phyloP scores from a whole-genome alignment of 2,797 vertebrate species.

The Gorsachius magnificus region DNA sequence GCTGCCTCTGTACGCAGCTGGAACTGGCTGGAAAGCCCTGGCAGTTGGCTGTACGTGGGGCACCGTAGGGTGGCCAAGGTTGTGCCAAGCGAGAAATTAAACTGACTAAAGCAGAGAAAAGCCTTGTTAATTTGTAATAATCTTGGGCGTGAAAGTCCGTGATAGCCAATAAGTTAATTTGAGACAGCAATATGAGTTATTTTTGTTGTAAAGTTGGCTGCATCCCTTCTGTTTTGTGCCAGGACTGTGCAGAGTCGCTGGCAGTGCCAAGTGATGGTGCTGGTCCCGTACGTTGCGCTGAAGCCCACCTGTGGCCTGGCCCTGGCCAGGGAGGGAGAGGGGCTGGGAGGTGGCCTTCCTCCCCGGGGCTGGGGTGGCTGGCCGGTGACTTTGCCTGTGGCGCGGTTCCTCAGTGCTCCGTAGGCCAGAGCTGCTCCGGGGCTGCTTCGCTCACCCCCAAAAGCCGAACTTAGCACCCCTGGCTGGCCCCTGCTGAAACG shows the following conservation, averaged over 20 bases:
- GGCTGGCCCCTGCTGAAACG: fast-evolving
- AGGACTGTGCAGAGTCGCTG: not conserved
- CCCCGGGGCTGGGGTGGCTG: not conserved
- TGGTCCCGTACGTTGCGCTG: fast-evolving
- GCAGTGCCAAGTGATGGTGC: not conserved
- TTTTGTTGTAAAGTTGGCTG: not conserved
- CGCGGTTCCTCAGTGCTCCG: fast-evolving
- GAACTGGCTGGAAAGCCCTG: not conserved
- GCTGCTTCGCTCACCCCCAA: not conserved
- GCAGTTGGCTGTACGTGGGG: fast-evolving
- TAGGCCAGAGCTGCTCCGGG: too few species aligned
- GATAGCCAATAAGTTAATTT: not conserved
- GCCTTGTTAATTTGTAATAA: not conserved
- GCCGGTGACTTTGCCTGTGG: fast-evolving
- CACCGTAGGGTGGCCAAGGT: not conserved
- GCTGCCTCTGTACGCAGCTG: not conserved
- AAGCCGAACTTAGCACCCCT: not conserved
- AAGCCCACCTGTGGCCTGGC: fast-evolving
- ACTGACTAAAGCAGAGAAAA: not conserved
- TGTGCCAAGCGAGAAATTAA: not conserved
- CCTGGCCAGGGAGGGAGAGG: not conserved
- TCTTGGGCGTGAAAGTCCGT: not conserved
- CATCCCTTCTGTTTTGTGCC: not conserved
- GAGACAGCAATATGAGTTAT: not conserved
- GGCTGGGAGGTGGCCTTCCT: not conserved